Evolutionary conservation across 2,797 vertebrate genomes (phyloP).

Genomic region (Pantherophis alleghaniensis): DNA sequence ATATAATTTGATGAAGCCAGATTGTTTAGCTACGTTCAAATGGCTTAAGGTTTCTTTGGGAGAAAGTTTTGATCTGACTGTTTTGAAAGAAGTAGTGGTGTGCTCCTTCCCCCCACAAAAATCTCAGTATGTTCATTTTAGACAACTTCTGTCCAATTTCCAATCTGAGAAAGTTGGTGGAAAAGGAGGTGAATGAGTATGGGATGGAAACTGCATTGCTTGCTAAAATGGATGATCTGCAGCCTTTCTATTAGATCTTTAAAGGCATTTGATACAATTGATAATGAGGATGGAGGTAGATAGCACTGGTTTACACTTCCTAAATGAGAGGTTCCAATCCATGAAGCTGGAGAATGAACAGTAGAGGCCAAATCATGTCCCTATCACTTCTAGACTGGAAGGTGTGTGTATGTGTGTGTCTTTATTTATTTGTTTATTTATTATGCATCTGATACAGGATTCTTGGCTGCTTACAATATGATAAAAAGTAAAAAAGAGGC

Average conservation of each 20-base stretch:
- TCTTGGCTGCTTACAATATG: neutral
- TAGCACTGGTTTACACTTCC: neutral
- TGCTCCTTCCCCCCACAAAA: neutral
- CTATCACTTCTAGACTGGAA: neutral
- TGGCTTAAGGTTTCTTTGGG: neutral
- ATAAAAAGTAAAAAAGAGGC: neutral
- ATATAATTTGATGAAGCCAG: neutral
- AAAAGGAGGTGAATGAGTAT: neutral
- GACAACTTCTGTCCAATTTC: neutral
- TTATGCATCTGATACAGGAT: neutral
- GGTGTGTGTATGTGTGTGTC: too few species aligned
- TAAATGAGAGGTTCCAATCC: neutral
- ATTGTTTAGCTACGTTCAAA: neutral
- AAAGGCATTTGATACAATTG: neutral
- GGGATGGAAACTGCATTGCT: neutral
- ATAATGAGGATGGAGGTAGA: neutral
- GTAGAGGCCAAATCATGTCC: neutral
- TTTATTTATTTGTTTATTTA: neutral
- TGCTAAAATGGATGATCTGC: neutral
- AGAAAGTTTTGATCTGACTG: neutral
- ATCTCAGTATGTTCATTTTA: neutral
- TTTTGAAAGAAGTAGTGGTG: neutral
- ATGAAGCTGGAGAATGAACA: neutral
- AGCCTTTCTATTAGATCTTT: neutral
- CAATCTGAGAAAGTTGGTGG: neutral